Evolutionary conservation across 2,113 vertebrate genomes (phyloP).

Genomic region (Nothoprocta pentlandii): DNA sequence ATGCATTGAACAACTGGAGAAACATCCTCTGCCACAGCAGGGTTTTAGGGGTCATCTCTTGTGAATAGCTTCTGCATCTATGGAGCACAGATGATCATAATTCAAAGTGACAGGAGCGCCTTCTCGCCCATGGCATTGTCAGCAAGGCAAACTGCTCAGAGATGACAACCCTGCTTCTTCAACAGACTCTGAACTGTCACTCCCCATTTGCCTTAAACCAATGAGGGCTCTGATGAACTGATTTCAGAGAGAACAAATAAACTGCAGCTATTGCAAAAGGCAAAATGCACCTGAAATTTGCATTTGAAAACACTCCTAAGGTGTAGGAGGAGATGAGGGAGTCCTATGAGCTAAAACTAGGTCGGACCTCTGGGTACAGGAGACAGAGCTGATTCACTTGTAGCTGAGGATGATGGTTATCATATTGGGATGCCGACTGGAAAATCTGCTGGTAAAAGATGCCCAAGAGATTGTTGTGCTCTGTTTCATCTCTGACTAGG

Average conservation of each 20-base stretch:
- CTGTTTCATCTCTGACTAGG: neutral
- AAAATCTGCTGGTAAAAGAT: neutral
- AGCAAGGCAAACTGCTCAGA: neutral
- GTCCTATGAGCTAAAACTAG: neutral
- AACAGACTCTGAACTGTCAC: neutral
- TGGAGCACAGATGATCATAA: constrained; percentile 13
- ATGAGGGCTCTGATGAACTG: neutral
- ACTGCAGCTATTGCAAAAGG: neutral
- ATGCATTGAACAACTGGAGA: neutral
- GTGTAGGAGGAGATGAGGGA: neutral
- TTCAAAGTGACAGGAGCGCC: constrained; percentile 27
- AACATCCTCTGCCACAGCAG: neutral
- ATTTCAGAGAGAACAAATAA: neutral
- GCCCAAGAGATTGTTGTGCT: neutral
- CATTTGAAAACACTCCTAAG: neutral
- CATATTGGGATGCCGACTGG: neutral
- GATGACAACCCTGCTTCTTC: neutral
- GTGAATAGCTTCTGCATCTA: neutral
- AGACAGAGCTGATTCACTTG: neutral
- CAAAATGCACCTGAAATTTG: neutral
- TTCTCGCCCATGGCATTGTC: neutral
- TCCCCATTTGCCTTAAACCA: neutral
- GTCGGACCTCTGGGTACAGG: neutral
- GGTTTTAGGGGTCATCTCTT: neutral
- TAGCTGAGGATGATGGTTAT: neutral